Percentiles rank a stretch among this genome's conserved stretches.
These are phyloP conservation scores for Drosophila acutilabella DNA, from an alignment of 2,888 invertebrate genomes.

Conservation along the genomic window DNA sequence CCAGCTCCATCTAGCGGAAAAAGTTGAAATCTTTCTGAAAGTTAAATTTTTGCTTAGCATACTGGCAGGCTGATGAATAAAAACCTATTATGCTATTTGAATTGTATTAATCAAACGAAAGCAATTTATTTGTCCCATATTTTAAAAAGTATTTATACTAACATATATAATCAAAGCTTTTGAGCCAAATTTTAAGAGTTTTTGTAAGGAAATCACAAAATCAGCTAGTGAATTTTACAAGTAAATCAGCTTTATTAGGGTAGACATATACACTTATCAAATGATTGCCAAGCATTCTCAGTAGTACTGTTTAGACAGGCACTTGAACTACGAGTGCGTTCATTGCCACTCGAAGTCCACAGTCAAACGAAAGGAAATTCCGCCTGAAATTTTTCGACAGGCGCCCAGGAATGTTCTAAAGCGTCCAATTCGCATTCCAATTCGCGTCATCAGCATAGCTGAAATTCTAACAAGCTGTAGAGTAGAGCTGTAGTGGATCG, in stretches of 20 bases:
- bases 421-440: slow-evolving; percentile 60
- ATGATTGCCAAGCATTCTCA: background rate
- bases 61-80: background rate
- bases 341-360: slow-evolving; percentile 29
- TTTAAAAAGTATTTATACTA: too few species aligned
- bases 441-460: slow-evolving; percentile 48
- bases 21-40: too few species aligned
- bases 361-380: slow-evolving; percentile 84
- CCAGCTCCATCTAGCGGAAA: slow-evolving; percentile 21
- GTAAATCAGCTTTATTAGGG: background rate
- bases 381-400: slow-evolving; percentile 82
- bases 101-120: too few species aligned
- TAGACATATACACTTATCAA: background rate
- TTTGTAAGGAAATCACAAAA: background rate
- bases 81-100: too few species aligned
- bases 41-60: background rate
- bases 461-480: slow-evolving; percentile 7
- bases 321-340: slow-evolving; percentile 15
- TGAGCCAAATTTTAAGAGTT: background rate
- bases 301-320: slow-evolving; percentile 1
- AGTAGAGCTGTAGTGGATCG: too few species aligned
- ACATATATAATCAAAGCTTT: background rate
- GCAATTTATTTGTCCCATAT: too few species aligned
- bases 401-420: slow-evolving; percentile 64
- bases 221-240: background rate